Base-by-base conservation (phyloP, 2,113 vertebrate species). In the Oncorhynchus clarkii region DNA sequence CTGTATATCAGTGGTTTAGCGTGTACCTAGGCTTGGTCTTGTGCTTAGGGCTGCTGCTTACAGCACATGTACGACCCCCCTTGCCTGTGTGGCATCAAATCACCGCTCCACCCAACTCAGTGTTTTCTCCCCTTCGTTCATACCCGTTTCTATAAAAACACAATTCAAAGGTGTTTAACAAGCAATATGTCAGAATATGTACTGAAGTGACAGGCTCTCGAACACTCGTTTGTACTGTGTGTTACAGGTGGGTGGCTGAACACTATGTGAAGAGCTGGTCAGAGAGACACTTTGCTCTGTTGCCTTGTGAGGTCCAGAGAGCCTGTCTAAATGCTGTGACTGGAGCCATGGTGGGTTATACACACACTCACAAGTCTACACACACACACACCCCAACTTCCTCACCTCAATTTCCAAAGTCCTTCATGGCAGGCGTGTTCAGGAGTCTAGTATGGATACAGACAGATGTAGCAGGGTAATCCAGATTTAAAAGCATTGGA, bases 231-330 rank as follows among this genome's bases (percentile, higher is more conserved):
- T 20, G 27, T 6, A 34, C 14, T 65, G 14, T 31, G 49, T 75
- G n/a, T 2, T 85, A 80, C 88, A 99, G 96, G 80, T 99, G 95
- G 95, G 90, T 45, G 39, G 39, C 92, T 86, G 96, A 96, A 77
- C 93, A 98, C 92, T 98, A 94, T 90, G 92, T 95, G 88, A 97
- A 94, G 82, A 95, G 95, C 82, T 97, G 96, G 94, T 96, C 95
- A 74, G 96, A 97, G 71, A 95, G 94, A 86, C 96, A 92, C 84
- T 99, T 99, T 90, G 94, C 96, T 81, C 92, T 89, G 84, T 87
- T 99, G 88, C 90, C 95, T 74, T 72, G 87, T 49, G 96, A 97
- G 72, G 93, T 99, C 81, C 97, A 98, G 74, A 94, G 92, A 88
- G 93, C 87, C 73, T 98, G 96, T 88, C 89, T 97, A 70, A 80